phyloP scores from a whole-genome alignment of 2,888 invertebrate genomes.

The Eupeodes luniger region DNA sequence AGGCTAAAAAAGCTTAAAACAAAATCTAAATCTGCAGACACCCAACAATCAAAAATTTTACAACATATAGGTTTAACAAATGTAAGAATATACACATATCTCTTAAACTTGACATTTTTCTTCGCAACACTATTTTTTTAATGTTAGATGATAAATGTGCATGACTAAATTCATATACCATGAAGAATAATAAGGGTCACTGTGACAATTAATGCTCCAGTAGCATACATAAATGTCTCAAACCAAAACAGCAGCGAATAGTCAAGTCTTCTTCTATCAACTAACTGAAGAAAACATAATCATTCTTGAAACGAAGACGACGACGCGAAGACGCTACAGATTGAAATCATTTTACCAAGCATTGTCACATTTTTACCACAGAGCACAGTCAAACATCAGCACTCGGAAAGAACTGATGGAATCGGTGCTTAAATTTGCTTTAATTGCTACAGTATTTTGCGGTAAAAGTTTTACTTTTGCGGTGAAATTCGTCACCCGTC shows the following conservation, averaged over 20 bases:
- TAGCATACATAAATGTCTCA: conserved; percentile 60
- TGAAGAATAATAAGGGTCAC: conserved; percentile 72
- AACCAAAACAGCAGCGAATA: conserved; percentile 4
- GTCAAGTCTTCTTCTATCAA: neutral
- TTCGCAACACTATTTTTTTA: neutral
- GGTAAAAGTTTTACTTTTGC: conserved; percentile 56
- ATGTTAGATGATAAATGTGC: conserved; percentile 8
- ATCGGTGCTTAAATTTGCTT: conserved; percentile 35
- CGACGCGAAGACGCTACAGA: neutral
- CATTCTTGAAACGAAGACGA: conserved; percentile 6
- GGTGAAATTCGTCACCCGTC: conserved; percentile 63
- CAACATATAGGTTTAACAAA: too few relatives aligned
- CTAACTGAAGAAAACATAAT: conserved; percentile 27
- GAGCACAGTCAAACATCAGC: conserved; percentile 49
- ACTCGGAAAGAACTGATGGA: conserved; percentile 55
- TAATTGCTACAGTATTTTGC: conserved; percentile 44
- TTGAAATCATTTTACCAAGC: conserved; percentile 11
- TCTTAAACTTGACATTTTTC: neutral
- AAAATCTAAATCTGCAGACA: too few relatives aligned
- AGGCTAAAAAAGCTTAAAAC: too few relatives aligned
- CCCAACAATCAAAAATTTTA: too few relatives aligned
- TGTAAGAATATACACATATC: neutral
- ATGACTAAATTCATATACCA: conserved; percentile 53
- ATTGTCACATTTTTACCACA: conserved; percentile 20
- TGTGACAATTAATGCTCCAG: conserved; percentile 75